These are phyloP conservation scores for Podarcis cretensis DNA, from an alignment of 2,113 vertebrate genomes.

Conservation along the genomic window DNA sequence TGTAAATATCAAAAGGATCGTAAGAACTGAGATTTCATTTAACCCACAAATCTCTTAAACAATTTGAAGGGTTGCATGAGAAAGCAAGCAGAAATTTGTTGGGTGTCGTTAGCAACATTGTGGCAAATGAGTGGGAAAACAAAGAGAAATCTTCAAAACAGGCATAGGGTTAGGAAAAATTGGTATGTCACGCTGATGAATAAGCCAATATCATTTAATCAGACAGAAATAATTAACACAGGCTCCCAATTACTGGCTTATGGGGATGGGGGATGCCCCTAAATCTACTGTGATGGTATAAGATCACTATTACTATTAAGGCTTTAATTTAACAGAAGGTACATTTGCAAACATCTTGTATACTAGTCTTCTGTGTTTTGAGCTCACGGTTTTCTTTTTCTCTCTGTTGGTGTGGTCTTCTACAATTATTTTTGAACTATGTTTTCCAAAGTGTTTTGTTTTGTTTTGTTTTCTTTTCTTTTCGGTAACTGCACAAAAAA, in stretches of 20 bases:
- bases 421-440: background rate
- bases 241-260: background rate
- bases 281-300: background rate
- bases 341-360: background rate
- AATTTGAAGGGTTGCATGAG: background rate
- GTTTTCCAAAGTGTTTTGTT: background rate
- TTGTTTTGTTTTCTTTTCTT: background rate
- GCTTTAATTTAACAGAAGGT: background rate
- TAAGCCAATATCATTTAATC: background rate
- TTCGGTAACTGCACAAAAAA: background rate
- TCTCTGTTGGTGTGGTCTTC: background rate
- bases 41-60: background rate
- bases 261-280: background rate
- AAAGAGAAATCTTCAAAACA: background rate
- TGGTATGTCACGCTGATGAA: background rate
- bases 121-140: background rate
- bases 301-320: background rate
- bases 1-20: background rate
- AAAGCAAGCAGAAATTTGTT: background rate
- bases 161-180: background rate
- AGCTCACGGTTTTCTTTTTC: background rate
- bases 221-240: background rate
- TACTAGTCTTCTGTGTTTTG: background rate
- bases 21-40: background rate
- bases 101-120: background rate